A percentile compares a stretch with the other conserved stretches of the same genome.
Conservation (phyloP, 2,797 vertebrate species). For the Setipinna tenuifilis region DNA sequence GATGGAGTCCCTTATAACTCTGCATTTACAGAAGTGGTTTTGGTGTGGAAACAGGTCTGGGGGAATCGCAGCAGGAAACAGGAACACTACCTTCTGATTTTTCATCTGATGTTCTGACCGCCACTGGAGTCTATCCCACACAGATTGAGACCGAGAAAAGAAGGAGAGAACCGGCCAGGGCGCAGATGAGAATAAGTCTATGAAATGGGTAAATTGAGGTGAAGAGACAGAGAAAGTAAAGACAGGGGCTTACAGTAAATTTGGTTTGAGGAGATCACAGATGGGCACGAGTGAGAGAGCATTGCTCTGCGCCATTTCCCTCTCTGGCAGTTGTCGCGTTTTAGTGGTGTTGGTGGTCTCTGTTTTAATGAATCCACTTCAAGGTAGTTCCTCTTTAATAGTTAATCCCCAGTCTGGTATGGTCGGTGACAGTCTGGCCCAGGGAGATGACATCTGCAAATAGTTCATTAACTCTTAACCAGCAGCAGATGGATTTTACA, state of each 20-base stretch:
- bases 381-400: conserved; percentile 67
- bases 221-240: not conserved
- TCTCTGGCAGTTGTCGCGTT: conserved; percentile 51
- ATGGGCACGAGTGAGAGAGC: conserved; percentile 13
- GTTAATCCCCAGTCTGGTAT: conserved; percentile 72
- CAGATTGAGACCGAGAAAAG: not conserved
- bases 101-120: conserved; percentile 63
- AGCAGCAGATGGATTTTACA: conserved; percentile 75
- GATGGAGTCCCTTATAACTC: conserved; percentile 52
- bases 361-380: conserved; percentile 72
- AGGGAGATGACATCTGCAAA: conserved; percentile 77
- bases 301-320: conserved; percentile 16
- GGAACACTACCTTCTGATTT: conserved; percentile 70
- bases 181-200: not conserved
- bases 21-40: conserved; percentile 78
- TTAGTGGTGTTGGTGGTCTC: conserved; percentile 64
- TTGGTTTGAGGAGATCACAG: too few species aligned
- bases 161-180: not conserved
- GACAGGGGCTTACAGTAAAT: too few species aligned
- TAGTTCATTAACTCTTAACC: conserved; percentile 78
- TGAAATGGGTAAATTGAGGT: not conserved
- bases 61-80: conserved; percentile 48
- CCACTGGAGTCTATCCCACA: conserved; percentile 45
- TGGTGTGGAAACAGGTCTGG: conserved; percentile 52
- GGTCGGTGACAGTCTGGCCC: conserved; percentile 73